Base-by-base conservation (phyloP, 2,797 vertebrate species). In the Artibeus jamaicensis region DNA sequence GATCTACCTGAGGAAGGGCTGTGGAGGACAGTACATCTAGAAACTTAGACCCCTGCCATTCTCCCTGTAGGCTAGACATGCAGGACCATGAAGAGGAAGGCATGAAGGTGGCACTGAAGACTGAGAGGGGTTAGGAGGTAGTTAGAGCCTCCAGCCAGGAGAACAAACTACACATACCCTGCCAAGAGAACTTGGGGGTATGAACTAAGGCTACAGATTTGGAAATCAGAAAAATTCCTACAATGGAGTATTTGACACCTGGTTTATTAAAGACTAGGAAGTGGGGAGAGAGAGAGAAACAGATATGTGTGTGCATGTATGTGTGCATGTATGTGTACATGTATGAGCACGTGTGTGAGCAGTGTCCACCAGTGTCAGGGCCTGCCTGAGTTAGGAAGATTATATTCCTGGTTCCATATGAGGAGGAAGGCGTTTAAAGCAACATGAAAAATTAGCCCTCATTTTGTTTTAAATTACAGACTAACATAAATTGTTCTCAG, bases 401-500 rank as follows among this genome's bases (percentile, higher is more conserved):
- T 70, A 77, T 88, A 1, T 89, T 89, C 86, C 94, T 97, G 90
- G 94, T 97, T 78, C 85, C 67, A 84, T 86, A 37, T 37, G 91
- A 95, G 93, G 86, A 95, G 93, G 95, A 95, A 91, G 89, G 96
- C 78, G 48, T 95, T 79, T 73, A 90, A 95, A 94, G 81, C 96
- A 97, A 94, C 37, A 29, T 48, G 81, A 19, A 39, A 65, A 50
- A 93, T 87, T 88, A 86, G 37, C 78, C 86, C 91, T 97, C 42
- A 0, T 96, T 95, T 98, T 97, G 95, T 96, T 93, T 96, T 89
- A 70, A 92, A 22, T 94, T 85, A 67, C 48, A 96, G 91, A 92
- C 92, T 96, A 37, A 88, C 85, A 95, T 97, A 98, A 91, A 94
- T 96, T 97, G 81, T 97, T 97, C 93, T 97, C 93, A 96, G 70